Percentiles rank a stretch among this genome's conserved stretches.
Evolutionary conservation across 2,113 vertebrate genomes (phyloP).

Genomic region (Pristiophorus japonicus): DNA sequence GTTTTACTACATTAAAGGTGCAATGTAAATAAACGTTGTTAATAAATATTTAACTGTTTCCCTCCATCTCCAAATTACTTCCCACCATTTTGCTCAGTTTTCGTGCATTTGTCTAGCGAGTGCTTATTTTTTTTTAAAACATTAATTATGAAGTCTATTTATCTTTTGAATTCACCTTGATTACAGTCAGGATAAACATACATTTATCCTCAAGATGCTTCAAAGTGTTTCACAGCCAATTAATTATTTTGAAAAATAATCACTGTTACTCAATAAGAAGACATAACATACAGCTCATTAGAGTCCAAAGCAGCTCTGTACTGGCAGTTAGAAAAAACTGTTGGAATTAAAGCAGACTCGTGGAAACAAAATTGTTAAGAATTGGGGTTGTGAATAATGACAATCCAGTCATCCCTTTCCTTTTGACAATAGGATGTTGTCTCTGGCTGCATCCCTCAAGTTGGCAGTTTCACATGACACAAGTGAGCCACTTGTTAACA

Average conservation of each 20-base stretch:
- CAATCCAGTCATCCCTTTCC: not conserved
- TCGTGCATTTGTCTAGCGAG: not conserved
- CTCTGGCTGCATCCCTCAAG: not conserved
- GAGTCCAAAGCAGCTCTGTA: not conserved
- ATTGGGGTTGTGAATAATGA: not conserved
- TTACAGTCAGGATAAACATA: not conserved
- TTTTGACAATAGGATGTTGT: not conserved
- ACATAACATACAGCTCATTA: not conserved
- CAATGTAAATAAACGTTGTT: too few relatives aligned
- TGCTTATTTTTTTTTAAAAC: not conserved
- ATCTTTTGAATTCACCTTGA: not conserved
- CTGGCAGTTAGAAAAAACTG: not conserved
- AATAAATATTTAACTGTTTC: not conserved
- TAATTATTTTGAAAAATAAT: not conserved
- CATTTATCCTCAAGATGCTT: not conserved
- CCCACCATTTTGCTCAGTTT: not conserved
- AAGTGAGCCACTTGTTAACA: not conserved
- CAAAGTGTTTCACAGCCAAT: not conserved
- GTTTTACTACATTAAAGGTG: too few relatives aligned
- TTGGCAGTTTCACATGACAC: not conserved
- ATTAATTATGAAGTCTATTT: not conserved
- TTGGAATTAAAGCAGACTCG: not conserved
- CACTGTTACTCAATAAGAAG: not conserved
- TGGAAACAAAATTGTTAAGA: not conserved
- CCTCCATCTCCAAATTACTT: not conserved